These are phyloP conservation scores for Epicampocera succincta DNA, from an alignment of 2,888 invertebrate species.

Conservation along the genomic window DNA sequence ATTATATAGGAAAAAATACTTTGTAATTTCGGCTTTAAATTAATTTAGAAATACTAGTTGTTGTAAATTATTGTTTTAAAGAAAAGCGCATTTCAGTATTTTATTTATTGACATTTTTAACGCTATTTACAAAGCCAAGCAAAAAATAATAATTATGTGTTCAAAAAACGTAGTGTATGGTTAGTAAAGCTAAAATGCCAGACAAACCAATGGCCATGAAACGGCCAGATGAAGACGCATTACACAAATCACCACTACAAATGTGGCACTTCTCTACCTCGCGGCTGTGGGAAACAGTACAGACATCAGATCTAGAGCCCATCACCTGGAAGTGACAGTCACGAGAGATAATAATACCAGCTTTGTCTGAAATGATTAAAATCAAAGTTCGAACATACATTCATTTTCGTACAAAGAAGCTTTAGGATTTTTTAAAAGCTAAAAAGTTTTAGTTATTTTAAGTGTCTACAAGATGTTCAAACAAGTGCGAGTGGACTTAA, in stretches of 20 bases:
- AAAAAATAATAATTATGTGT: background rate
- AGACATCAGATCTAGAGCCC: conserved; percentile 77
- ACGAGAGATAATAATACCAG: conserved; percentile 78
- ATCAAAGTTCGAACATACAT: background rate
- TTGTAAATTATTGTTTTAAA: too few species aligned
- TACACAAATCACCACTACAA: conserved; percentile 86
- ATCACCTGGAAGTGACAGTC: conserved; percentile 79
- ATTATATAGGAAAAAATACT: too few species aligned
- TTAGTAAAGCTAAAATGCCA: conserved; percentile 74
- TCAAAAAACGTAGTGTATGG: conserved; percentile 75
- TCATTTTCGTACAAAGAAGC: too few species aligned
- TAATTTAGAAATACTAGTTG: too few species aligned
- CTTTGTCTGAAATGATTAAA: conserved; percentile 74
- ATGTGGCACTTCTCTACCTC: conserved; percentile 83
- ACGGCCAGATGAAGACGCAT: conserved; percentile 76
- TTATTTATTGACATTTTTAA: background rate
- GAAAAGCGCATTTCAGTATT: background rate
- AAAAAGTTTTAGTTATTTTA: too few species aligned
- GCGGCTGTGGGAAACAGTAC: conserved; percentile 77
- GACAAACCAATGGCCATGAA: conserved; percentile 74
- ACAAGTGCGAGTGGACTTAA: too few species aligned
- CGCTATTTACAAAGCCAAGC: conserved; percentile 41
- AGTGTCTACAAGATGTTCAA: too few species aligned
- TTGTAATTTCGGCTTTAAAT: too few species aligned
- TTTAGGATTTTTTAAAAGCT: too few species aligned